These are phyloP conservation scores for Ophioninae sp. DNA, from an alignment of 2,888 invertebrate genomes.

Conservation along the genomic window DNA sequence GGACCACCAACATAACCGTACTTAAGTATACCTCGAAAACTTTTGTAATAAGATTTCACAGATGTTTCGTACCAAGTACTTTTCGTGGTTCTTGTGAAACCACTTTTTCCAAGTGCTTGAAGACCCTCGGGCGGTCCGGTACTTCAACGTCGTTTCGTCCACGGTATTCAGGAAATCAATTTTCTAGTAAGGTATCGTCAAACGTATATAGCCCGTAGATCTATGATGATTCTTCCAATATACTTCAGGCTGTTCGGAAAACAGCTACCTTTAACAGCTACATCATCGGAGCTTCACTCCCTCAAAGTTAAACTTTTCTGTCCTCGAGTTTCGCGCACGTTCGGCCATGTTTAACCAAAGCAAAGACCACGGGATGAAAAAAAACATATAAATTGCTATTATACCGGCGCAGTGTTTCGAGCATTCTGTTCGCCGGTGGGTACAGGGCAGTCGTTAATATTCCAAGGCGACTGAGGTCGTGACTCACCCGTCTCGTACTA, in stretches of 20 bases:
- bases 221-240: neutral
- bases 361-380: slow-evolving; percentile 29
- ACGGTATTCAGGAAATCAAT: neutral
- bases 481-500: slow-evolving; percentile 57
- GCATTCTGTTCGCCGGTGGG: slow-evolving; percentile 53
- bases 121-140: neutral
- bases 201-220: neutral
- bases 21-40: neutral
- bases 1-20: neutral
- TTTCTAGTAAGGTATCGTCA: neutral
- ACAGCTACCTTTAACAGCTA: neutral
- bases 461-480: slow-evolving; percentile 58
- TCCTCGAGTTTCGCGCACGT: slow-evolving; percentile 40
- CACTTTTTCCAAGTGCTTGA: neutral
- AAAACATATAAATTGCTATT: slow-evolving; percentile 55
- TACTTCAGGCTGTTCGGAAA: neutral
- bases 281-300: slow-evolving; percentile 4
- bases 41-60: neutral
- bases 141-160: neutral
- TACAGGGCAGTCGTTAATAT: slow-evolving; percentile 56
- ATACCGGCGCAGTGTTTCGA: slow-evolving; percentile 47
- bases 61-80: neutral
- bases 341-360: slow-evolving; percentile 27
- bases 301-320: slow-evolving; percentile 4
- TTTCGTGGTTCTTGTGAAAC: neutral